Base-by-base conservation (phyloP, 2,888 invertebrate species). In the Auanema sp. region DNA sequence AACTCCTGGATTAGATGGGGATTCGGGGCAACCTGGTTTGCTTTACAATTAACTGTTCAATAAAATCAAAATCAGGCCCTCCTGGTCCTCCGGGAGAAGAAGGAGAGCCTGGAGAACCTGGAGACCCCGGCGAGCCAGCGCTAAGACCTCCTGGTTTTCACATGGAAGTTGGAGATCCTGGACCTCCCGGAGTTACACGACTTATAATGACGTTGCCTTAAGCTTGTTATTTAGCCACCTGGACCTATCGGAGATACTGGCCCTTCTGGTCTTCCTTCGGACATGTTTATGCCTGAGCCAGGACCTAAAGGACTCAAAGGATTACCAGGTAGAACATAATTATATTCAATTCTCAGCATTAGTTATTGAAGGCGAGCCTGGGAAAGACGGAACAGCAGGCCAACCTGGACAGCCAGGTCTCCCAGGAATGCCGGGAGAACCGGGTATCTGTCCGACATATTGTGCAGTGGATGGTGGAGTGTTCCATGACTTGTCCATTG, bases 381-480 rank as follows among this genome's bases (percentile, higher is more conserved):
- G n/a, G 16, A 16, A n/a, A 21, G 21, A 33, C 58, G 50, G 12
- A 50, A 47, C 14, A n/a, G 24, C 14, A 24, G 23, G 8, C 8
- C 4, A 6, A 33, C 24, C 59, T 1, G 59, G 52, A 51, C 18
- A 16, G n/a, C 59, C 59, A 0, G 59, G 52, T n/a, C 21, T 44
- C n/a, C 59, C 59, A 23, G 51, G 16, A 2, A 18, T 52, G 12
- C 59, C 59, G 12, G 52, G 41, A 16, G 53, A 43, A 14, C 59
- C 59, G 11, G 52, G 52, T 24, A 40, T 52, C 11, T 43, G 33
- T 8, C 33, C 33, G 4, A 33, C 33, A 33, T 33, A 33, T 8
- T 33, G 33, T 8, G 33, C 33, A 5, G 33, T 33, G 8, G 33
- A 33, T 33, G 33, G 33, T 33, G 33, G 33, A 33, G 33, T 33